Evolutionary conservation across 1,140 invertebrate species (phyloP), one percentile per base, ranked within the genome.

Genomic region (Phymastichus coffea): DNA sequence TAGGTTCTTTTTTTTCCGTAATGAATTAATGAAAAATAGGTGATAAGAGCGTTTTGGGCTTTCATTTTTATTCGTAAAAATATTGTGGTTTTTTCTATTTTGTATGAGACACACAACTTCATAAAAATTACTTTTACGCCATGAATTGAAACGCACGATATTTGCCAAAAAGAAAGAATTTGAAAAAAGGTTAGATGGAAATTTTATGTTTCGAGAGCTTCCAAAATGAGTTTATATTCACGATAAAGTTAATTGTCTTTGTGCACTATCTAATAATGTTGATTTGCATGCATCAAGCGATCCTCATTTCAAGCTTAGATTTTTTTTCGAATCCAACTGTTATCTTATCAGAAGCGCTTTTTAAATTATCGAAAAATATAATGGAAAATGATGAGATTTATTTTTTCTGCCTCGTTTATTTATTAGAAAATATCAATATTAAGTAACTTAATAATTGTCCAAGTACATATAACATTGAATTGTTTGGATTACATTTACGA

Each of bases 351-450:
- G n/a, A n/a, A n/a, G n/a, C n/a, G n/a, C n/a, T n/a, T 37, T 17
- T 22, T 52, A 40, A 52, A 52, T 52, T 52, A 52, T 52, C 22
- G 49, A n/a, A 40, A 25, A 52, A 40, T 52, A 40, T 23, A n/a
- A 48, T 15, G 22, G n/a, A 1, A 53, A 53, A 53, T 15, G 3
- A 19, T 43, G 43, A 43, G 41, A 17, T 15, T 26, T 54, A 12
- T 20, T 25, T 7, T 0, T 20, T 30, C 3, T 38, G 8, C 25
- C 15, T 40, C n/a, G 15, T 44, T 4, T 44, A 43, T 53, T 53
- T 53, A 53, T 41, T 40, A 28, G 14, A 26, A 38, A 38, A 15
- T 10, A 38, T 9, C 26, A 41, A 28, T 19, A 3, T n/a, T n/a
- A n/a, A n/a, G n/a, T n/a, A n/a, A n/a, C n/a, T n/a, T n/a, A n/a